Evolutionary conservation across 92 coral and sea anemone species (phyloP).

Genomic region (Desmophyllum pertusum): DNA sequence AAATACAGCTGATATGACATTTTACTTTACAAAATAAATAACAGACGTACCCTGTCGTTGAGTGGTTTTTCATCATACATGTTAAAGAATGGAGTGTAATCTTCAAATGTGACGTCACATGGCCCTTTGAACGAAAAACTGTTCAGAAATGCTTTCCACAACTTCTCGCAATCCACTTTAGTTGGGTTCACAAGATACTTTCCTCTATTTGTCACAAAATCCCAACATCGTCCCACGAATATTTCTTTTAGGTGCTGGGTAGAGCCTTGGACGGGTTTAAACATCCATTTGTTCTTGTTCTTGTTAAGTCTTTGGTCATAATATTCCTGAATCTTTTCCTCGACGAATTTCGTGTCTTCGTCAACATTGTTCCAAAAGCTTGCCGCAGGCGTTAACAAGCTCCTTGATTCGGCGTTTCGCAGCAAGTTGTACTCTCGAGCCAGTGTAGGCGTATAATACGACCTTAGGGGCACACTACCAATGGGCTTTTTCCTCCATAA

Average conservation of each 20-base stretch:
- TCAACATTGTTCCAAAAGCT: constrained; percentile 18
- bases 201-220: constrained; percentile 60
- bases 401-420: neutral
- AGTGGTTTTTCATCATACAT: constrained; percentile 76
- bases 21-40: neutral
- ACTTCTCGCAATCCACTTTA: constrained; percentile 63
- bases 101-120: constrained; percentile 68
- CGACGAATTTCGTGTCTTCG: constrained; percentile 46
- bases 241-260: constrained; percentile 78
- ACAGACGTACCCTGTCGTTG: constrained; percentile 66
- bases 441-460: neutral
- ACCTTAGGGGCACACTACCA: neutral
- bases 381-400: neutral
- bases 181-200: constrained; percentile 36
- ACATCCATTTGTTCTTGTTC: constrained; percentile 75
- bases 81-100: constrained; percentile 81
- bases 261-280: constrained; percentile 77
- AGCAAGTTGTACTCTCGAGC: neutral
- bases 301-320: constrained; percentile 66
- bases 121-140: constrained; percentile 88
- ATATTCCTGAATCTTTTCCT: constrained; percentile 65
- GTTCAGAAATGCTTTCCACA: constrained; percentile 75
- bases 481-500: constrained; percentile 11
- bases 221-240: constrained; percentile 96
- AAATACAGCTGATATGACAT: no score